Conservation (phyloP, 2,888 invertebrate genomes). For the Cheilosia pagana region DNA sequence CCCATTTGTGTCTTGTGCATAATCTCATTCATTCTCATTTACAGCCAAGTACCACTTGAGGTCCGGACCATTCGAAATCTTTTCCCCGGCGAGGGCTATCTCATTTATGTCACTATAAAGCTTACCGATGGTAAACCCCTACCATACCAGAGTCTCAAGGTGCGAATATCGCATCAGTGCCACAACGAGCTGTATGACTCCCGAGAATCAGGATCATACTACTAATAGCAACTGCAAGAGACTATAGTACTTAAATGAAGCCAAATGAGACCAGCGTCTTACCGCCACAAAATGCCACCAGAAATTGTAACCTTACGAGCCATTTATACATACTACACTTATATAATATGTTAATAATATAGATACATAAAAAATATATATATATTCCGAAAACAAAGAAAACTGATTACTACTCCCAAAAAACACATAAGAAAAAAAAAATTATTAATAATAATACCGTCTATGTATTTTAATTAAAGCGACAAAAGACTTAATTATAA, state of each 20-base stretch:
- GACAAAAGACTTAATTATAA: constrained; percentile 20
- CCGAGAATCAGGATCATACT: constrained; percentile 79
- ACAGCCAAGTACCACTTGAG: constrained; percentile 83
- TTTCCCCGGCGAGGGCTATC: constrained; percentile 84
- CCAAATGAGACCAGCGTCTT: constrained; percentile 75
- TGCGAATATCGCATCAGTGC: constrained; percentile 80
- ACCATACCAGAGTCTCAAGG: constrained; percentile 85
- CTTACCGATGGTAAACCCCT: constrained; percentile 85
- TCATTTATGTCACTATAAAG: constrained; percentile 86
- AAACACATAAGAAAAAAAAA: constrained; percentile 19
- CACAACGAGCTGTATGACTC: constrained; percentile 79
- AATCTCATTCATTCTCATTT: no score
- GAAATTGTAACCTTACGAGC: constrained; percentile 73
- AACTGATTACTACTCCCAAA: constrained; percentile 36
- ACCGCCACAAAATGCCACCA: constrained; percentile 74
- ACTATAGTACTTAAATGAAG: constrained; percentile 32
- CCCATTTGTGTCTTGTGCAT: not conserved
- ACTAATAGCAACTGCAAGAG: constrained; percentile 71
- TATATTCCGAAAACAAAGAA: constrained; percentile 51
- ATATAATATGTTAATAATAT: constrained; percentile 22
- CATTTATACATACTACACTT: constrained; percentile 57
- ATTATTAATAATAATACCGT: constrained; percentile 47
- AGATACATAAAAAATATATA: constrained; percentile 46
- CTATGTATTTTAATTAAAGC: constrained; percentile 59
- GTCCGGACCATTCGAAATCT: constrained; percentile 83